These are phyloP conservation scores for Caradrina kadenii DNA, from an alignment of 2,888 invertebrate genomes.

Conservation along the genomic window DNA sequence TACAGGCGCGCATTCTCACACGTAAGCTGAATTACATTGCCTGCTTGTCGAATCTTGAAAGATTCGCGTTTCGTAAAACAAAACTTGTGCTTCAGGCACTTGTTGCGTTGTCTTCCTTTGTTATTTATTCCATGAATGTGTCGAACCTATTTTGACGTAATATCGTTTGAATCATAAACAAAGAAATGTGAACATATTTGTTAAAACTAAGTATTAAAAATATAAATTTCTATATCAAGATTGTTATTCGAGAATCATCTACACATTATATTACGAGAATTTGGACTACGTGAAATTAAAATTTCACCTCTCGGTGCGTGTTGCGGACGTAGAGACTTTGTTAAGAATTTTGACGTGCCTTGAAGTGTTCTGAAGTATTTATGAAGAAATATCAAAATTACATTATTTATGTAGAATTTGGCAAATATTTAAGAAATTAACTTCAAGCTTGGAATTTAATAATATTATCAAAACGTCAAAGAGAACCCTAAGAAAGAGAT, in stretches of 20 bases:
- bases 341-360: slow-evolving; percentile 59
- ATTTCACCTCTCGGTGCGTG: slow-evolving; percentile 27
- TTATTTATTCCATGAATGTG: slow-evolving; percentile 4
- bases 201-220: neutral
- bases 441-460: slow-evolving; percentile 3
- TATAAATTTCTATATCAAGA: slow-evolving; percentile 5
- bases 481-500: neutral
- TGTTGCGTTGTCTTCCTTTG: slow-evolving; percentile 6
- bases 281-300: slow-evolving; percentile 26
- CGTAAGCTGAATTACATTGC: slow-evolving; percentile 21
- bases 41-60: slow-evolving; percentile 17
- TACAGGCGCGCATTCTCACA: slow-evolving; percentile 80
- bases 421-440: slow-evolving; percentile 6
- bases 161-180: slow-evolving; percentile 18
- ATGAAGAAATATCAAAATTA: slow-evolving; percentile 33
- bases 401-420: slow-evolving; percentile 28
- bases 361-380: slow-evolving; percentile 47
- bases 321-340: slow-evolving; percentile 23
- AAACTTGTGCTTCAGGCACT: neutral
- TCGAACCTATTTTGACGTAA: too few relatives aligned
- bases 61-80: neutral
- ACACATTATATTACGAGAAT: slow-evolving; percentile 19
- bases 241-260: neutral
- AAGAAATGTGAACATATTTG: neutral
- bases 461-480: slow-evolving; percentile 5